Percentiles rank a stretch among this genome's conserved stretches.
Evolutionary conservation across 2,797 vertebrate species (phyloP).

Genomic region (Thalassophryne amazonica): DNA sequence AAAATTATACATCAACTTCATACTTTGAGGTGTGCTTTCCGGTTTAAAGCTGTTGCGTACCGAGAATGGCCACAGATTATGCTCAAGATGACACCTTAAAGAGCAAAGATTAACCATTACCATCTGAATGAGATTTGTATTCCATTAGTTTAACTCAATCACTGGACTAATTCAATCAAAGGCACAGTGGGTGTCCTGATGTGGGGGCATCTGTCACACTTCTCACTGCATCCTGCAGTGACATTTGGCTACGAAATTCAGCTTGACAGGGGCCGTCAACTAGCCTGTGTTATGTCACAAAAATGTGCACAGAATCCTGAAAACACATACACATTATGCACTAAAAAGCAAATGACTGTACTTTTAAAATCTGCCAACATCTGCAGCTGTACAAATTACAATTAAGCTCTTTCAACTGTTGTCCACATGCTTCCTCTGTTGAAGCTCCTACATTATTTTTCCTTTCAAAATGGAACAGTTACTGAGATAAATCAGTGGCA

Average conservation of each 20-base stretch:
- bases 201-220: constrained; percentile 65
- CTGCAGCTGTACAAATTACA: too few species aligned
- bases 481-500: too few species aligned
- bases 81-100: constrained; percentile 47
- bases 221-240: constrained; percentile 49
- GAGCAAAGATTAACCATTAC: constrained; percentile 54
- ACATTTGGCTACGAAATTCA: constrained; percentile 64
- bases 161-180: constrained; percentile 64
- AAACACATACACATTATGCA: not conserved
- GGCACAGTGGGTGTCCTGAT: constrained; percentile 58
- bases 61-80: not conserved
- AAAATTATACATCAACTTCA: too few species aligned
- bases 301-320: not conserved
- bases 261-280: constrained; percentile 56
- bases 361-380: too few species aligned
- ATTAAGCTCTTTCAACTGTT: too few species aligned
- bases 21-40: too few species aligned
- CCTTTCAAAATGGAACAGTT: too few species aligned
- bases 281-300: constrained; percentile 42
- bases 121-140: constrained; percentile 54
- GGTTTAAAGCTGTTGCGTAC: not conserved
- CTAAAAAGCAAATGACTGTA: too few species aligned
- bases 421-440: too few species aligned
- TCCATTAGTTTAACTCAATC: constrained; percentile 68
- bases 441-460: too few species aligned